A percentile compares a stretch with the other conserved stretches of the same genome.
Conservation (phyloP, 2,888 invertebrate species). For the Allophyes oxyacanthae region DNA sequence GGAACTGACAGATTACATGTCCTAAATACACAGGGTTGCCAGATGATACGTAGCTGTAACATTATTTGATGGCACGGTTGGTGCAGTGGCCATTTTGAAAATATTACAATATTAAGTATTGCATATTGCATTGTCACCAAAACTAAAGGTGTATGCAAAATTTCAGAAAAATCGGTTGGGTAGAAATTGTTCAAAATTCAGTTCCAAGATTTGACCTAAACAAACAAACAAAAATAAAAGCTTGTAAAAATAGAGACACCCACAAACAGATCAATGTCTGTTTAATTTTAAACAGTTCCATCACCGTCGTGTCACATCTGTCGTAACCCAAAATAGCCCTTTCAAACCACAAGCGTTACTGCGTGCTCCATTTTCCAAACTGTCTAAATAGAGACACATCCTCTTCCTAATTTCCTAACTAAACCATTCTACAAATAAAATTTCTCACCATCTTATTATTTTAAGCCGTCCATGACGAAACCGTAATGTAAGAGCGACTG, state of each 20-base stretch:
- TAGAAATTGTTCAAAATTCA: background rate
- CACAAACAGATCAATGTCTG: background rate
- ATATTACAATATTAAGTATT: too few species aligned
- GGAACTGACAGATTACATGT: constrained; percentile 71
- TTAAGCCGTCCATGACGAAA: constrained; percentile 42
- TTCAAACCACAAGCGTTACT: constrained; percentile 9
- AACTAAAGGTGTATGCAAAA: too few species aligned
- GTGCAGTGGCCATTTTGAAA: too few species aligned
- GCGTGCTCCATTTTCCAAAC: constrained; percentile 15
- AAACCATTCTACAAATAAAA: constrained; percentile 25
- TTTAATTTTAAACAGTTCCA: constrained; percentile 1
- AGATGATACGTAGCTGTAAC: constrained; percentile 24
- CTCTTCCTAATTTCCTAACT: constrained; percentile 31
- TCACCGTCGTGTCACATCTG: constrained; percentile 12
- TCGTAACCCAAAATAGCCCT: constrained; percentile 15
- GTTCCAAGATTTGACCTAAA: too few species aligned
- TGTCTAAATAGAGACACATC: constrained; percentile 16
- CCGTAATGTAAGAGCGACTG: too few species aligned
- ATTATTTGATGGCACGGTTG: too few species aligned
- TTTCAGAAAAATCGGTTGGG: too few species aligned
- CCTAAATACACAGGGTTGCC: constrained; percentile 63
- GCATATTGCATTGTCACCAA: too few species aligned
- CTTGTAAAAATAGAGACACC: too few species aligned
- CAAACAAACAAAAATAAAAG: too few species aligned
- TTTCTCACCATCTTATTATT: constrained; percentile 39